Evolutionary conservation across 2,113 vertebrate genomes (phyloP).

Genomic region (Scartelaos histophorus): DNA sequence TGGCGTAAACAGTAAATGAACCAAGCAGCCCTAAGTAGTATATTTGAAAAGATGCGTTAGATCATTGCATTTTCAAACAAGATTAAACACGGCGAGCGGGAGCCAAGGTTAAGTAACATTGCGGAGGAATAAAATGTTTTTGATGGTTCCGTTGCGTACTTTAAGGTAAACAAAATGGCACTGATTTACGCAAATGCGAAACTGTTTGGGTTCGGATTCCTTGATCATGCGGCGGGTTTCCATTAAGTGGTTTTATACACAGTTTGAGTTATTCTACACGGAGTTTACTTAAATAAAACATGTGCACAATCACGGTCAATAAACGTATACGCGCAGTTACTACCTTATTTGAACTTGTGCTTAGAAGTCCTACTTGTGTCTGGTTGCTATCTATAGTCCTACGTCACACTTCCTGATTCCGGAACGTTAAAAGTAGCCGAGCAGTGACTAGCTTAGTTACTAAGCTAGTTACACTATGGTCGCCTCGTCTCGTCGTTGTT

Average conservation of each 20-base stretch:
- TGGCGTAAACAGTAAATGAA: background rate
- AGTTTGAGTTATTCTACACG: slow-evolving; percentile 5
- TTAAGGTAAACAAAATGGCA: background rate
- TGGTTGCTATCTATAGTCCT: too few relatives aligned
- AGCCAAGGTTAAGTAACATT: background rate
- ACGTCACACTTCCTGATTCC: too few relatives aligned
- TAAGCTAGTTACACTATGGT: too few relatives aligned
- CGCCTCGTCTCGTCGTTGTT: too few relatives aligned
- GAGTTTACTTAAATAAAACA: background rate
- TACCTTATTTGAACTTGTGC: background rate
- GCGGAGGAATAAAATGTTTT: slow-evolving; percentile 4
- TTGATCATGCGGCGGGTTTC: slow-evolving; percentile 1
- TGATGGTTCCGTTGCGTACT: background rate
- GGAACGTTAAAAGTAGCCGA: too few relatives aligned
- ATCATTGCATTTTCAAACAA: slow-evolving; percentile 7
- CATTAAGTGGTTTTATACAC: slow-evolving; percentile 1
- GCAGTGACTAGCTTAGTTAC: too few relatives aligned
- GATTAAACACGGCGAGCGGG: background rate
- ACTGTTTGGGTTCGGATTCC: slow-evolving; percentile 3
- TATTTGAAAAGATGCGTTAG: background rate
- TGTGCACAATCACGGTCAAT: background rate
- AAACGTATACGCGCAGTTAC: background rate
- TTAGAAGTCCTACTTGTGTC: too few relatives aligned
- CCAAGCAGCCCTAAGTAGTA: background rate
- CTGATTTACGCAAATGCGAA: background rate